Percentiles rank a stretch among this genome's conserved stretches.
phyloP scores from a whole-genome alignment of 2,797 vertebrate genomes.

The Aplochiton taeniatus region DNA sequence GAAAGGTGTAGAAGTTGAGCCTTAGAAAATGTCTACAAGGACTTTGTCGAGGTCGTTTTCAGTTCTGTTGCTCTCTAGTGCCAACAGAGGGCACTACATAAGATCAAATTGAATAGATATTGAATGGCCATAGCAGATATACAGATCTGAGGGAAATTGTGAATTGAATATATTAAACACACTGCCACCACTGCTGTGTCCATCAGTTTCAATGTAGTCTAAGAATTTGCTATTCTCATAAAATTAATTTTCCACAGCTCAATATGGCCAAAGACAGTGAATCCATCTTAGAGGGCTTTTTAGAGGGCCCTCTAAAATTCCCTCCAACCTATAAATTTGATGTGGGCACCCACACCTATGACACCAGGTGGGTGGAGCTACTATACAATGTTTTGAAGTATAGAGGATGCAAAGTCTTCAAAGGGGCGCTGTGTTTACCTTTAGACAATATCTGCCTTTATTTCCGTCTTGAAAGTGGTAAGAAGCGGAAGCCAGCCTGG shows the following conservation, averaged over 20 bases:
- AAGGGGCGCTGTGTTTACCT: neutral
- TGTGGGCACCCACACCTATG: slow-evolving; percentile 94
- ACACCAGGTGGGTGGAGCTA: slow-evolving; percentile 86
- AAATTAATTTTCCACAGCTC: slow-evolving; percentile 75
- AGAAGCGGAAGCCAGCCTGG: slow-evolving; percentile 98
- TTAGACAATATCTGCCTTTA: neutral
- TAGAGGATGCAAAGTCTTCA: neutral
- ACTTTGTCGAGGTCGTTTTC: slow-evolving; percentile 28
- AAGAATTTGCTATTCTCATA: neutral
- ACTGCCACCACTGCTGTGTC: neutral
- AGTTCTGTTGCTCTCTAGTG: neutral
- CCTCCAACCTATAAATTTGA: slow-evolving; percentile 98
- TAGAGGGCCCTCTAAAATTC: slow-evolving; percentile 90
- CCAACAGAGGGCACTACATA: slow-evolving; percentile 54
- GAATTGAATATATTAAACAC: neutral
- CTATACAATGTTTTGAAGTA: neutral
- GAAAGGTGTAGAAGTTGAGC: slow-evolving; percentile 14
- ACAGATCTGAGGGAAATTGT: neutral
- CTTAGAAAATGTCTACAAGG: neutral
- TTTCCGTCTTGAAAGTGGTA: slow-evolving; percentile 75
- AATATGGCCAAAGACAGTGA: slow-evolving; percentile 93
- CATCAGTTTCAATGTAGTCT: neutral
- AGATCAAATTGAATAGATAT: neutral
- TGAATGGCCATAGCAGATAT: neutral
- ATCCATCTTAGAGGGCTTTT: slow-evolving; percentile 90